Evolutionary conservation across 2,113 vertebrate species (phyloP).

Genomic region (Siniperca knerii): DNA sequence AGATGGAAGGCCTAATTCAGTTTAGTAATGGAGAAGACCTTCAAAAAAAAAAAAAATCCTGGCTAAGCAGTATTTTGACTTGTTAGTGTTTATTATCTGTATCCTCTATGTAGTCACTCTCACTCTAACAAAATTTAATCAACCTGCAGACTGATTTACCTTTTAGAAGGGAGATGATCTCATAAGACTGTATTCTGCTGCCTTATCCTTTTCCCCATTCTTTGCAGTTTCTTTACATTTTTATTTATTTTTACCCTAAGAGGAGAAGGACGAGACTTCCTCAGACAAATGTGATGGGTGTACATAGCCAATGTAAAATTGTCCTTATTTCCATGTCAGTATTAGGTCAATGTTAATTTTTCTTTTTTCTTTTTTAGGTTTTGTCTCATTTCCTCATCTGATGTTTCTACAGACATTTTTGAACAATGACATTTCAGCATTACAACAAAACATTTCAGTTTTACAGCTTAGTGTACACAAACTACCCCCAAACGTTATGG

Average conservation of each 20-base stretch:
- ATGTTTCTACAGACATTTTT: conserved; percentile 25
- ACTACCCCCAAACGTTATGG: not conserved
- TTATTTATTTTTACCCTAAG: conserved; percentile 50
- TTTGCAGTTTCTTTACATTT: conserved; percentile 51
- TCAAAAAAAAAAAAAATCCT: conserved; percentile 64
- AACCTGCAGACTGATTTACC: conserved; percentile 77
- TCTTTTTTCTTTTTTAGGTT: conserved; percentile 18
- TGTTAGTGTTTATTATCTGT: conserved; percentile 83
- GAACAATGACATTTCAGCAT: conserved; percentile 34
- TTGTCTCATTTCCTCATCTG: conserved; percentile 51
- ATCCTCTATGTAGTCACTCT: conserved; percentile 82
- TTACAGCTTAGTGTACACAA: conserved; percentile 51
- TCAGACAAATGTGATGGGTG: conserved; percentile 58
- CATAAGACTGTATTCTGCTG: conserved; percentile 81
- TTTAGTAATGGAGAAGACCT: conserved; percentile 77
- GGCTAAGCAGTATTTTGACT: conserved; percentile 82
- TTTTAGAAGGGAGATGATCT: conserved; percentile 73
- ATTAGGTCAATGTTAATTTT: conserved; percentile 59
- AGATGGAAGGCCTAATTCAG: conserved; percentile 78
- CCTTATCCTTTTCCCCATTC: conserved; percentile 77
- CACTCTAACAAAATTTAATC: conserved; percentile 81
- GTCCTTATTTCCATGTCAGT: conserved; percentile 73
- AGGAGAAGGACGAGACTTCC: conserved; percentile 40
- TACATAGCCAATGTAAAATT: conserved; percentile 77
- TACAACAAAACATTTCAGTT: conserved; percentile 41